Conservation (phyloP, 1,140 invertebrate genomes). For the Brachionus sp. region DNA sequence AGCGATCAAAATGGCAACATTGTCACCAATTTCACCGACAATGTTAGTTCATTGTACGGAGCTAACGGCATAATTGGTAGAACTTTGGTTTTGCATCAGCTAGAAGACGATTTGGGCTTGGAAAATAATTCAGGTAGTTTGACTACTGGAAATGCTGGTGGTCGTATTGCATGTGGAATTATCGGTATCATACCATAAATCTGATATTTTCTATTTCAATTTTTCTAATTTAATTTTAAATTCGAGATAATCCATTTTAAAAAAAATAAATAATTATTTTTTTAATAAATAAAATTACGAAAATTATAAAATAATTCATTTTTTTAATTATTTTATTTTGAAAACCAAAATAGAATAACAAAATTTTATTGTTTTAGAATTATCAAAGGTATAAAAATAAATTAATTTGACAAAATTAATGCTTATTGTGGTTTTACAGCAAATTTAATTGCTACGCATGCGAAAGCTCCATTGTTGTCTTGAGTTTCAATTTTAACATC, state of each 20-base stretch:
- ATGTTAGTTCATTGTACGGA: slow-evolving; percentile 70
- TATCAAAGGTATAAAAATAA: not conserved
- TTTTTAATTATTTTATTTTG: not conserved
- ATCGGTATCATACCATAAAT: slow-evolving; percentile 69
- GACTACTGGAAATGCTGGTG: slow-evolving; percentile 94
- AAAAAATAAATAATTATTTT: slow-evolving; percentile 2
- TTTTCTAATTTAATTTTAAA: slow-evolving; percentile 34
- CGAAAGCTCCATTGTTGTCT: not conserved
- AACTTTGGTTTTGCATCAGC: slow-evolving; percentile 70
- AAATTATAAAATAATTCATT: not conserved
- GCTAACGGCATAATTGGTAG: slow-evolving; percentile 64
- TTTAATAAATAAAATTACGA: not conserved
- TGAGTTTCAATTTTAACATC: slow-evolving; percentile 28
- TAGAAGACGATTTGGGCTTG: slow-evolving; percentile 83
- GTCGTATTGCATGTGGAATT: slow-evolving; percentile 87
- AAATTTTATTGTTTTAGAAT: not conserved
- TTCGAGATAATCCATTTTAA: not conserved
- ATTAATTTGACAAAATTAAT: not conserved
- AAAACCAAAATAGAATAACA: not conserved
- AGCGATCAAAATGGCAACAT: slow-evolving; percentile 59
- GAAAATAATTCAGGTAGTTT: slow-evolving; percentile 83
- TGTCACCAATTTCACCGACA: slow-evolving; percentile 64
- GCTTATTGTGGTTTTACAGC: slow-evolving; percentile 22
- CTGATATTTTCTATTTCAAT: not conserved
- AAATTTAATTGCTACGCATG: slow-evolving; percentile 4